Evolutionary conservation across 2,113 vertebrate genomes (phyloP).

Genomic region (Anarhynchus alexandrinus): DNA sequence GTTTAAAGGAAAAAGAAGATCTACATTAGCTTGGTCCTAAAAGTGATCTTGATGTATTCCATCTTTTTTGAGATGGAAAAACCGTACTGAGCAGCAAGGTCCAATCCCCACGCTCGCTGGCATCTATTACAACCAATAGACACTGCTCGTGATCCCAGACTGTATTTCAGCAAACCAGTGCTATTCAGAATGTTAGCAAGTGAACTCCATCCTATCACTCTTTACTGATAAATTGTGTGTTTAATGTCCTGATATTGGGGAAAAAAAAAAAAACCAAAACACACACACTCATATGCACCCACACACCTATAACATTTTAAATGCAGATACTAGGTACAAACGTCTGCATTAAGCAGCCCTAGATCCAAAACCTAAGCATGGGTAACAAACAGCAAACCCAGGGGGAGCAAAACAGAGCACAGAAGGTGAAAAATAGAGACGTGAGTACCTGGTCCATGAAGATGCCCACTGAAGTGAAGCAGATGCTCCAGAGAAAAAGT

Average conservation of each 20-base stretch:
- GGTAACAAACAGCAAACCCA: neutral
- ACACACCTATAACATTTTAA: neutral
- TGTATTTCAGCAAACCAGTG: neutral
- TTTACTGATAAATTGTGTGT: neutral
- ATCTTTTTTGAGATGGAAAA: neutral
- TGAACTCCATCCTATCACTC: neutral
- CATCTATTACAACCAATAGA: no score
- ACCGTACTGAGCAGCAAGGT: neutral
- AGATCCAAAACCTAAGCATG: neutral
- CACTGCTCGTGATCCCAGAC: neutral
- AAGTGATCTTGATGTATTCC: neutral
- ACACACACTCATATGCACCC: neutral
- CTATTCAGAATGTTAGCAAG: neutral
- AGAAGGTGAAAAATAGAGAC: neutral
- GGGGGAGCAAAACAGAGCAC: neutral
- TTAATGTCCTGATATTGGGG: neutral
- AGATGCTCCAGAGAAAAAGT: neutral
- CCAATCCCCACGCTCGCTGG: neutral
- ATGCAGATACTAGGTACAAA: neutral
- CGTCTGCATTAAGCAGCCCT: neutral
- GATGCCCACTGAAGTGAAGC: neutral
- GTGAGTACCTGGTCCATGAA: neutral
- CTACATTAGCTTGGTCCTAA: neutral
- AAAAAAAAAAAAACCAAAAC: neutral
- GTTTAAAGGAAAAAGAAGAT: neutral